A percentile compares a stretch with the other conserved stretches of the same genome.
These are phyloP conservation scores for Andrena marginata DNA, from an alignment of 2,888 invertebrate genomes.

Conservation along the genomic window DNA sequence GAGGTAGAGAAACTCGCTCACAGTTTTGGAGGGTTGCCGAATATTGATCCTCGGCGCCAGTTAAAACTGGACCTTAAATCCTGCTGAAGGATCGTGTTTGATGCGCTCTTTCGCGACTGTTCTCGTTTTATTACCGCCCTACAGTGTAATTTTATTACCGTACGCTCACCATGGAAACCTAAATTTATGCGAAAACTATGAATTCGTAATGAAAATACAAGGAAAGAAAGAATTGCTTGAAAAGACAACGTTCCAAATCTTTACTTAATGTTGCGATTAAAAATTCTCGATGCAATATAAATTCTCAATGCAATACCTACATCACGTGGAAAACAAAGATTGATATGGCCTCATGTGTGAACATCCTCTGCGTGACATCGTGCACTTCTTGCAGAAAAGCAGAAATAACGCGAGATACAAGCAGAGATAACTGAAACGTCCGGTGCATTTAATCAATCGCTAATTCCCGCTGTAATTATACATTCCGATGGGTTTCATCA, in stretches of 20 bases:
- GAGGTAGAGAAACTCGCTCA: constrained; percentile 67
- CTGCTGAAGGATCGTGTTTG: constrained; percentile 37
- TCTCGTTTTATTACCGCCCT: constrained; percentile 1
- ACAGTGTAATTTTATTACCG: background rate
- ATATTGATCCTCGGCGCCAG: constrained; percentile 78
- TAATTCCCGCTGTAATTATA: constrained; percentile 4
- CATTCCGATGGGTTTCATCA: background rate
- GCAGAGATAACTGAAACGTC: background rate
- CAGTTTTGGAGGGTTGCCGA: constrained; percentile 79
- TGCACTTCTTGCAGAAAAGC: no score
- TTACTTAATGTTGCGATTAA: background rate
- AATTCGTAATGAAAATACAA: no score
- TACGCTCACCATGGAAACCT: background rate
- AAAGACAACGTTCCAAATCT: background rate
- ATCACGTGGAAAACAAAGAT: no score
- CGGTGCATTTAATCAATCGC: background rate
- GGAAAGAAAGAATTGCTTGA: no score
- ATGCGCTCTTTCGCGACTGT: constrained; percentile 17
- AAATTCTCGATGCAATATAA: no score
- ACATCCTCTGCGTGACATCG: no score
- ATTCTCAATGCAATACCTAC: no score
- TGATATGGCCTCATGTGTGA: no score
- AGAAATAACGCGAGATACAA: no score
- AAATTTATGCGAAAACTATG: background rate
- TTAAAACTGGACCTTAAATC: constrained; percentile 62